These are phyloP conservation scores for Cotesia typhae DNA, from an alignment of 1,140 invertebrate genomes.

Conservation along the genomic window DNA sequence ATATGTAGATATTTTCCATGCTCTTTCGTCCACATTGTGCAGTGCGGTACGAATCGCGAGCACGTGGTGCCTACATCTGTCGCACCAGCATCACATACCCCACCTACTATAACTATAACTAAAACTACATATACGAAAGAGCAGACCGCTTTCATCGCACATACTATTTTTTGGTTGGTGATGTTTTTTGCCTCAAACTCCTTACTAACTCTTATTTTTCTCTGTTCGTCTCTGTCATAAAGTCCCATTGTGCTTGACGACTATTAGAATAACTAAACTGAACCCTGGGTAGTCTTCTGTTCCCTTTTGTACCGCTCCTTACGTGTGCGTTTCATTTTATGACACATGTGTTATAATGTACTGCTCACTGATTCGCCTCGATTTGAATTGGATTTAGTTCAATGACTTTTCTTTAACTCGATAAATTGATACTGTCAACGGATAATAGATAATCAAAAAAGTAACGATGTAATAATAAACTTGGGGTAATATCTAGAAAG, in stretches of 20 bases:
- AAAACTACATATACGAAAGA: conserved; percentile 8
- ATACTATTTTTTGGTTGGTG: not conserved
- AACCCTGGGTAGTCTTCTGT: conserved; percentile 41
- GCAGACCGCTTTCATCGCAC: no score
- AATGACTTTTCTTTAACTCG: not conserved
- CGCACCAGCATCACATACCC: conserved; percentile 39
- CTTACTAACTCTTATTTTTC: conserved; percentile 15
- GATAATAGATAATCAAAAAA: no score
- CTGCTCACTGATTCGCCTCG: conserved; percentile 13
- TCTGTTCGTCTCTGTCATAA: conserved; percentile 45
- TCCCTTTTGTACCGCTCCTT: not conserved
- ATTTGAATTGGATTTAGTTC: no score
- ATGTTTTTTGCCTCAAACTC: conserved; percentile 6
- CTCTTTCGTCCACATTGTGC: conserved; percentile 41
- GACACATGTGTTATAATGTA: conserved; percentile 46
- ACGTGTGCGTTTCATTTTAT: conserved; percentile 41
- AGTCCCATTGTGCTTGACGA: conserved; percentile 34
- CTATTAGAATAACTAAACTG: conserved; percentile 49
- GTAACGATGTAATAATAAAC: no score
- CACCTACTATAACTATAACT: conserved; percentile 32
- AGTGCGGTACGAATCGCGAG: conserved; percentile 40
- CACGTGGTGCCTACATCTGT: conserved; percentile 48
- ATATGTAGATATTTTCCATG: conserved; percentile 37
- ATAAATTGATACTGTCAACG: not conserved
- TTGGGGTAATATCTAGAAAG: no score